Evolutionary conservation across 1,140 invertebrate genomes (phyloP).

Genomic region (Conus betulinus): DNA sequence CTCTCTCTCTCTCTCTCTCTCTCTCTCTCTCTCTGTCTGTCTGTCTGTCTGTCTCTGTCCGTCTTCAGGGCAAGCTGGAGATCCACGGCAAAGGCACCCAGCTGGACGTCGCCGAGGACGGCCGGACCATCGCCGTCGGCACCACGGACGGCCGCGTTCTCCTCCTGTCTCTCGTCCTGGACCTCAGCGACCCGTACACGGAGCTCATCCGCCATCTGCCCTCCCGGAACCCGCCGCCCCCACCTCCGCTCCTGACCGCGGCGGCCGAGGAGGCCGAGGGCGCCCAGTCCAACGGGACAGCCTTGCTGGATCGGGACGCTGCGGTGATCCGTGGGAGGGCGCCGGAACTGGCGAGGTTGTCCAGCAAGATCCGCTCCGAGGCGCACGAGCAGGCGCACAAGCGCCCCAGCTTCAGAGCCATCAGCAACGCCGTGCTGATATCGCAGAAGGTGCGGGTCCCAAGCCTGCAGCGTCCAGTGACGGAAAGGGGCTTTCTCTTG

Average conservation of each 20-base stretch:
- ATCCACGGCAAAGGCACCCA: constrained; percentile 65
- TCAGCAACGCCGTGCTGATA: constrained; percentile 29
- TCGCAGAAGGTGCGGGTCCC: constrained; percentile 18
- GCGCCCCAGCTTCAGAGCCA: constrained; percentile 45
- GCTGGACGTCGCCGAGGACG: constrained; percentile 65
- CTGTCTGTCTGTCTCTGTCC: not conserved
- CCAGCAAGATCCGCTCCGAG: constrained; percentile 43
- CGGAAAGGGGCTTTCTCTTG: too few relatives aligned
- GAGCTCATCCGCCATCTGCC: constrained; percentile 64
- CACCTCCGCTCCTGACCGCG: constrained; percentile 17
- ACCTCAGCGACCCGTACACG: constrained; percentile 61
- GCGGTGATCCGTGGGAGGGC: constrained; percentile 44
- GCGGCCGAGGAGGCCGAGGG: constrained; percentile 30
- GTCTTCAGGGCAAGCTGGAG: constrained; percentile 49
- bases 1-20: too few relatives aligned
- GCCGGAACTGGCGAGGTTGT: constrained; percentile 53
- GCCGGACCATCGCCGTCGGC: constrained; percentile 68
- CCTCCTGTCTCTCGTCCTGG: constrained; percentile 63
- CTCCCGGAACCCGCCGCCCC: constrained; percentile 41
- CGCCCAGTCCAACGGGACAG: not conserved
- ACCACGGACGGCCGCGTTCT: constrained; percentile 68
- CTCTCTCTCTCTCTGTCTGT: too few relatives aligned
- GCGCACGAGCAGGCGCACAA: constrained; percentile 42
- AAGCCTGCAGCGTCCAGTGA: constrained; percentile 36
- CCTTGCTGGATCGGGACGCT: not conserved